Conservation (phyloP, 1,140 invertebrate species). For the Trachelipus rathkii region DNA sequence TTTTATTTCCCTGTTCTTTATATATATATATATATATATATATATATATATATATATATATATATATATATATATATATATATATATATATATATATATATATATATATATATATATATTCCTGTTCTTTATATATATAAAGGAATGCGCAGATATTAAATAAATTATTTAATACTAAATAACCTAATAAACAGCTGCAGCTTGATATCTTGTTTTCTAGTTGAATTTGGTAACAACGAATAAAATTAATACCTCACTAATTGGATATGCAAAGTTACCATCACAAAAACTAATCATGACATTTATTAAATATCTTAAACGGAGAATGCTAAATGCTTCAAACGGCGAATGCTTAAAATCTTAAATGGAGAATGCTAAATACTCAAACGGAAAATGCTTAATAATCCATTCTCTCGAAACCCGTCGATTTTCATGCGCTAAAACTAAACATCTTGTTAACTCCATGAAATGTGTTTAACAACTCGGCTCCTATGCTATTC, state of each 20-base stretch:
- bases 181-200: too few relatives aligned
- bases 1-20: too few relatives aligned
- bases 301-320: not conserved
- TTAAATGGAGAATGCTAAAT: not conserved
- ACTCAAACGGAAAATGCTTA: not conserved
- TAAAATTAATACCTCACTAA: not conserved
- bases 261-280: not conserved
- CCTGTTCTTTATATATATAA: constrained; percentile 8
- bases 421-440: not conserved
- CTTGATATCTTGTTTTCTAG: too few relatives aligned
- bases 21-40: too few relatives aligned
- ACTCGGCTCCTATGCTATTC: not conserved
- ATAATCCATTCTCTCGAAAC: not conserved
- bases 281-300: not conserved
- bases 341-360: not conserved
- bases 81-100: constrained; percentile 15
- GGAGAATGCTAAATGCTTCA: not conserved
- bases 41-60: constrained; percentile 1
- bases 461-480: constrained; percentile 11
- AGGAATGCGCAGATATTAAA: too few relatives aligned
- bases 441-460: constrained; percentile 8
- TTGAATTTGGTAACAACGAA: too few relatives aligned
- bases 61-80: not conserved
- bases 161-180: too few relatives aligned
- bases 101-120: too few relatives aligned